A percentile compares a stretch with the other conserved stretches of the same genome.
phyloP scores from a whole-genome alignment of 2,888 invertebrate genomes.

The Eretmocerus hayati region DNA sequence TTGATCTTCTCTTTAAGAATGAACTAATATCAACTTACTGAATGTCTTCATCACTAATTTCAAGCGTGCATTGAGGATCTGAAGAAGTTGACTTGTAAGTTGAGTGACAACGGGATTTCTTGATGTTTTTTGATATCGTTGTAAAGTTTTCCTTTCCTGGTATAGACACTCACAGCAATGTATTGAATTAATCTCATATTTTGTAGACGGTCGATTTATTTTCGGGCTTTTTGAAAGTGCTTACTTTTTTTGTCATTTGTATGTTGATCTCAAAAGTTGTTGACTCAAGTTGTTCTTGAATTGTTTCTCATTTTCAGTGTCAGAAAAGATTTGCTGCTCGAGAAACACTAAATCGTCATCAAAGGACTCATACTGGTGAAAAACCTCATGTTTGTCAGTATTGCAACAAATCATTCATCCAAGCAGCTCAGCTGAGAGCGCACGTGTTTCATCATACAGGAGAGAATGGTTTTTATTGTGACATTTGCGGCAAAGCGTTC shows the following conservation, averaged over 20 bases:
- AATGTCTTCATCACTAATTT: too few species aligned
- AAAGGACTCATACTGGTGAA: slow-evolving; percentile 58
- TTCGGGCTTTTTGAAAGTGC: too few species aligned
- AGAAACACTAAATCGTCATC: slow-evolving; percentile 73
- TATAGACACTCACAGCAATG: too few species aligned
- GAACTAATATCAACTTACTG: too few species aligned
- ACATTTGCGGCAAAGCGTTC: slow-evolving; percentile 51
- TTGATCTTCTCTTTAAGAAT: too few species aligned
- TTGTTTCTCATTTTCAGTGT: slow-evolving; percentile 53
- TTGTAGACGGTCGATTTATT: too few species aligned
- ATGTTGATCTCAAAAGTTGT: too few species aligned
- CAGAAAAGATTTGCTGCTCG: slow-evolving; percentile 71
- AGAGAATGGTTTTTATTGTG: slow-evolving; percentile 62
- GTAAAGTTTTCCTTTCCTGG: too few species aligned
- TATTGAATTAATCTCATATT: too few species aligned
- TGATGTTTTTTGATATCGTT: slow-evolving; percentile 8
- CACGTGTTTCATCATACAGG: slow-evolving; percentile 72
- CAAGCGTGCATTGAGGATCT: slow-evolving; percentile 6
- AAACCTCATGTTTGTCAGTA: slow-evolving; percentile 55
- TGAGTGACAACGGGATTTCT: slow-evolving; percentile 6
- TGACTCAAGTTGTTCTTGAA: too few species aligned
- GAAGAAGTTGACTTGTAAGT: slow-evolving; percentile 24
- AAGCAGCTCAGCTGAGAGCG: slow-evolving; percentile 69
- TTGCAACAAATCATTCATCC: slow-evolving; percentile 78
- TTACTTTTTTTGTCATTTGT: too few species aligned